These are phyloP conservation scores for Corticium candelabrum DNA, from an alignment of 37 sponge, comb jelly and placozoan species.

Conservation along the genomic window DNA sequence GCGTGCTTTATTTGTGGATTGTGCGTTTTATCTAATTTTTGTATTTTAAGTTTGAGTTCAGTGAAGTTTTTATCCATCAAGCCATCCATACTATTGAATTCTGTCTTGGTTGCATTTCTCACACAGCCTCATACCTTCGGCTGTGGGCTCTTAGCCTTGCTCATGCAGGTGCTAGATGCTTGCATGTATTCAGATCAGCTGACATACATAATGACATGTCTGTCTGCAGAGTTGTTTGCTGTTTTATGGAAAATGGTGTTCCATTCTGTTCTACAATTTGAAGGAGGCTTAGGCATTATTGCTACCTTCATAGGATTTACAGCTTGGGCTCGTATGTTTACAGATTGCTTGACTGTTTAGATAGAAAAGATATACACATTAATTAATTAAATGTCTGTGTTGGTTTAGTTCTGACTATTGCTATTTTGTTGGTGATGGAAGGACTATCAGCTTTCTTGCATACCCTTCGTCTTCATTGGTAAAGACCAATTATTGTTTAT, in stretches of 20 bases:
- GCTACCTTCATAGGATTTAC: constrained; percentile 46
- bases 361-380: constrained; percentile 15
- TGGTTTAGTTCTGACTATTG: constrained; percentile 73
- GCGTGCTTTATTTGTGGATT: too few relatives aligned
- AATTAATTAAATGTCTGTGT: too few relatives aligned
- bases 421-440: constrained; percentile 92
- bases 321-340: constrained; percentile 82
- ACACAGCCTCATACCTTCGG: constrained; percentile 99
- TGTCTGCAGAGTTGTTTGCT: constrained; percentile 73
- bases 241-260: constrained; percentile 88
- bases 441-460: constrained; percentile 99
- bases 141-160: constrained; percentile 99
- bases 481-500: too few relatives aligned
- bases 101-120: constrained; percentile 97
- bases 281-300: constrained; percentile 26
- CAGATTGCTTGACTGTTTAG: constrained; percentile 15
- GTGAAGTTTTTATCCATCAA: constrained; percentile 80
- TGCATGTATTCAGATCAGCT: too few relatives aligned
- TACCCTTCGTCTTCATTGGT: constrained; percentile 98
- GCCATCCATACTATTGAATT: constrained; percentile 99
- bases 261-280: constrained; percentile 18
- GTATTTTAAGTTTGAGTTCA: constrained; percentile 38
- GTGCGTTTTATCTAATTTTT: neutral
- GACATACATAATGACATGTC: too few relatives aligned
- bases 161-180: constrained; percentile 81